A percentile compares a stretch with the other conserved stretches of the same genome.
Conservation (phyloP, 2,888 invertebrate genomes). For the Dryobotodes eremita region DNA sequence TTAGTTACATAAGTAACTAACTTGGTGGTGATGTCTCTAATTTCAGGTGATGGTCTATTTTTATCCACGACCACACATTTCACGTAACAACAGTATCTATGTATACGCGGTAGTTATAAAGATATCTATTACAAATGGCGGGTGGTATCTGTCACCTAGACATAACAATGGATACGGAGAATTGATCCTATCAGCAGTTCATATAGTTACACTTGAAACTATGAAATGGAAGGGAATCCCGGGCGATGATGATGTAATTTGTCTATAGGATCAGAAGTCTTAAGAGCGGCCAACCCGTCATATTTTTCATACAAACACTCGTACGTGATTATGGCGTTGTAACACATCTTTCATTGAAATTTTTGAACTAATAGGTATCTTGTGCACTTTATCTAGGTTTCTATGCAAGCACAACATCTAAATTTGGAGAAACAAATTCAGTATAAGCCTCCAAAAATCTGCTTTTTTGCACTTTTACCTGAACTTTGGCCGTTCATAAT, state of each 20-base stretch:
- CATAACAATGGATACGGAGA: constrained; percentile 61
- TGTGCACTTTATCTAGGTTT: too few species aligned
- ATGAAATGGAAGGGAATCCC: constrained; percentile 27
- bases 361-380: too few species aligned
- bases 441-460: too few species aligned
- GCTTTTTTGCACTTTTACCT: too few species aligned
- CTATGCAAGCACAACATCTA: too few species aligned
- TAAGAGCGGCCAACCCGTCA: too few species aligned
- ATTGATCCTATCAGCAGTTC: constrained; percentile 25
- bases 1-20: neutral
- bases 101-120: constrained; percentile 21
- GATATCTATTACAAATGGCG: constrained; percentile 29
- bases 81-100: neutral
- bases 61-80: constrained; percentile 7
- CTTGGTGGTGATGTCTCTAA: neutral
- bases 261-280: neutral
- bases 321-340: too few species aligned
- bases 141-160: constrained; percentile 53
- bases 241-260: neutral
- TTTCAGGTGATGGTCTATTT: constrained; percentile 4
- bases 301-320: too few species aligned
- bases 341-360: too few species aligned
- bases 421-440: too few species aligned
- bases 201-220: neutral
- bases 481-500: too few species aligned